Conservation (phyloP, 1,140 invertebrate genomes). For the Papilio dardanus region DNA sequence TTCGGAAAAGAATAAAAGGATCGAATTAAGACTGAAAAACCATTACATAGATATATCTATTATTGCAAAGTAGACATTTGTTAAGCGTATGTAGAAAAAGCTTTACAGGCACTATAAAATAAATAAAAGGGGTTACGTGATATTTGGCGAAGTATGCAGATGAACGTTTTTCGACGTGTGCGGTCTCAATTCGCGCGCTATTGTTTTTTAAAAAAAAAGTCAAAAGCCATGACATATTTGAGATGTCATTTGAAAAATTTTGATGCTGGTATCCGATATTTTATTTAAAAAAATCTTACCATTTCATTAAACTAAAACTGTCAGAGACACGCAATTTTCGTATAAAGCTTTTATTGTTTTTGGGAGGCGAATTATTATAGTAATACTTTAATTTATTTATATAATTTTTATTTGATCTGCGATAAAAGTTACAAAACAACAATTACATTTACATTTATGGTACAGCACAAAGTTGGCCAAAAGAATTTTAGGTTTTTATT, state of each 20-base stretch:
- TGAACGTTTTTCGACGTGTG: constrained; percentile 28
- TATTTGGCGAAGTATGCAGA: constrained; percentile 25
- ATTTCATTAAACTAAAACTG: constrained; percentile 1
- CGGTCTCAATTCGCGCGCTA: constrained; percentile 28
- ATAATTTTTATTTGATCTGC: too few species aligned
- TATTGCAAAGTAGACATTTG: too few species aligned
- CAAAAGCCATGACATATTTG: constrained; percentile 32
- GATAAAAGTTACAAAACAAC: too few species aligned
- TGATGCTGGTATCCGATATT: not conserved
- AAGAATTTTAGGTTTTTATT: too few species aligned
- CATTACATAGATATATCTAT: too few species aligned
- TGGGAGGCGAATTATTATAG: too few species aligned
- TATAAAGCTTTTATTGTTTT: not conserved
- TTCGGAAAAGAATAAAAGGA: too few species aligned
- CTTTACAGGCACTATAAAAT: not conserved
- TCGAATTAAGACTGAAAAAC: not conserved
- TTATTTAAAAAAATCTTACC: not conserved
- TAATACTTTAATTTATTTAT: too few species aligned
- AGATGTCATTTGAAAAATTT: constrained; percentile 14
- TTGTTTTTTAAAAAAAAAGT: constrained; percentile 20
- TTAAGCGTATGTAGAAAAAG: too few species aligned
- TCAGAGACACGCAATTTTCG: not conserved
- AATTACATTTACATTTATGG: too few species aligned
- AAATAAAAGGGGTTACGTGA: constrained; percentile 13
- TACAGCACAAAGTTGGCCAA: too few species aligned